A percentile compares a stretch with the other conserved stretches of the same genome.
phyloP scores from a whole-genome alignment of 2,888 invertebrate genomes.

The Eremobia ochroleuca region DNA sequence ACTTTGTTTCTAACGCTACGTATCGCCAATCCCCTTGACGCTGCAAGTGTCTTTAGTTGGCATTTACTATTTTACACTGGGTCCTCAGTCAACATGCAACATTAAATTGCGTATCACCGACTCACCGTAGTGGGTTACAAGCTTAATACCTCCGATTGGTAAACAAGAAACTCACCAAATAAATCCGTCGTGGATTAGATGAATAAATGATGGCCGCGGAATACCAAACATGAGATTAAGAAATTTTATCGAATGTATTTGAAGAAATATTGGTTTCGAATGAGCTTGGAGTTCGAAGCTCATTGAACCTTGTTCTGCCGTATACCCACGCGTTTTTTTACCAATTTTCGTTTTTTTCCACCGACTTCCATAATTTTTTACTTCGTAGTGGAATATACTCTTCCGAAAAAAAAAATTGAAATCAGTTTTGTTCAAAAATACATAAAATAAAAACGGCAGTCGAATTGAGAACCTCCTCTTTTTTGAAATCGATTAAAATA shows the following conservation, averaged over 20 bases:
- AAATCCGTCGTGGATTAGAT: slow-evolving; percentile 27
- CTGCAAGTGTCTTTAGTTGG: no score
- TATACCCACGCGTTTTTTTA: neutral
- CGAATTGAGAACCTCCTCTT: neutral
- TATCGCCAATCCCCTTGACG: neutral
- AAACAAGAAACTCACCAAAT: slow-evolving; percentile 33
- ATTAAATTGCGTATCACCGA: neutral
- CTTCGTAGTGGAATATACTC: neutral
- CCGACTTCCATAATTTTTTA: neutral
- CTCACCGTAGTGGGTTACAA: neutral
- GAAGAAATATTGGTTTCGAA: slow-evolving; percentile 8
- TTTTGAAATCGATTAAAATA: neutral
- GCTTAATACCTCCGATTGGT: slow-evolving; percentile 8
- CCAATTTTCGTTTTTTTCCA: neutral
- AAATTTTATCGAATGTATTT: slow-evolving; percentile 43
- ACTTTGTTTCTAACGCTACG: neutral
- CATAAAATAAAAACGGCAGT: neutral
- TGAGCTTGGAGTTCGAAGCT: slow-evolving; percentile 7
- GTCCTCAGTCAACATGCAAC: neutral
- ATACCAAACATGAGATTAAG: slow-evolving; percentile 37
- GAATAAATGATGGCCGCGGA: neutral
- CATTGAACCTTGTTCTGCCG: slow-evolving; percentile 18
- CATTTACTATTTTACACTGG: neutral
- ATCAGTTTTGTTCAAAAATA: neutral
- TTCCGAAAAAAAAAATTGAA: neutral